Conservation (phyloP, 2,797 vertebrate species). For the Martes flavigula region DNA sequence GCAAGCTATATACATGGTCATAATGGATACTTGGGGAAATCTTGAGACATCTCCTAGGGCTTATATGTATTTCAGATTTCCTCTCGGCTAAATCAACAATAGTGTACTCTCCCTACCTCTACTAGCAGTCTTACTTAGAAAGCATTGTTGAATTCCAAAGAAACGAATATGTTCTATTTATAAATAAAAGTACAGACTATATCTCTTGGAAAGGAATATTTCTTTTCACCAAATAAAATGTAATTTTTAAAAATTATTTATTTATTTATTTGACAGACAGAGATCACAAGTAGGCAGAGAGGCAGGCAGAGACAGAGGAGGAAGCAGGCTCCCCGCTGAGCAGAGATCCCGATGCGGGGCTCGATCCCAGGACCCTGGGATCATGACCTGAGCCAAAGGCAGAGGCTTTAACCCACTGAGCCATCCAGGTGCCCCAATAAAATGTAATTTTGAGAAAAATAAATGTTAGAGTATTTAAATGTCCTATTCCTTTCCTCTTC, state of each 20-base stretch:
- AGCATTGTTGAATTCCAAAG: slow-evolving; percentile 14
- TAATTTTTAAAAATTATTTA: too few species aligned
- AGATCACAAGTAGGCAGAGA: too few species aligned
- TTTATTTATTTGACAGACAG: too few species aligned
- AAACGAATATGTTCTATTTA: not conserved
- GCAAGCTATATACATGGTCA: not conserved
- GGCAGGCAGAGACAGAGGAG: too few species aligned
- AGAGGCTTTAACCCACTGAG: too few species aligned
- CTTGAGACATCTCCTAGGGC: not conserved
- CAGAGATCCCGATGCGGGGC: too few species aligned
- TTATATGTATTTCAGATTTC: slow-evolving; percentile 25
- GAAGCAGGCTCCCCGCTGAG: too few species aligned
- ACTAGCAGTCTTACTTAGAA: not conserved
- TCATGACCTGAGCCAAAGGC: too few species aligned
- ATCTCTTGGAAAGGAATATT: slow-evolving; percentile 37
- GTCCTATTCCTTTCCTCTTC: not conserved
- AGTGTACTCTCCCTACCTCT: not conserved
- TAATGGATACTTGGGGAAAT: not conserved
- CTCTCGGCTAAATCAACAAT: not conserved
- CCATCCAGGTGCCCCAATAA: too few species aligned
- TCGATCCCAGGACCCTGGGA: too few species aligned
- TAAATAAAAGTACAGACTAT: slow-evolving; percentile 36
- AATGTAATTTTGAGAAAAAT: not conserved
- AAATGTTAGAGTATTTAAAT: slow-evolving; percentile 17
- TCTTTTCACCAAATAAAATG: slow-evolving; percentile 37